A percentile compares a stretch with the other conserved stretches of the same genome.
Evolutionary conservation across 1,140 invertebrate species (phyloP).

Genomic region (Gonioctena quinquepunctata): DNA sequence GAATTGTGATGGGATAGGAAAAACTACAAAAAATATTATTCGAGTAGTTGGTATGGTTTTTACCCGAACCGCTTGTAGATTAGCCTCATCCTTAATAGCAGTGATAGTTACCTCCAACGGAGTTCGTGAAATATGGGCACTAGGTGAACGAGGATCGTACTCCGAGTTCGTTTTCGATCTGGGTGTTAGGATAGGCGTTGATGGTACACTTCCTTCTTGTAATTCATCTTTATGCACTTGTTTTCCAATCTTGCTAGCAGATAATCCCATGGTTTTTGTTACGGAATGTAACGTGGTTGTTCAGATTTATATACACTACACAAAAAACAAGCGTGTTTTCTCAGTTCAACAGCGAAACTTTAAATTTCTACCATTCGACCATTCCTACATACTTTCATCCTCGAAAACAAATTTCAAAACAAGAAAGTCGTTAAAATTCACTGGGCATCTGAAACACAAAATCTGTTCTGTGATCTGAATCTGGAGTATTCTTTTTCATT

Average conservation of each 20-base stretch:
- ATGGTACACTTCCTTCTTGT: slow-evolving; percentile 23
- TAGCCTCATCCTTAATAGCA: slow-evolving; percentile 3
- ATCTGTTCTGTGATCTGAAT: no score
- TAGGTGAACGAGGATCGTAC: slow-evolving; percentile 57
- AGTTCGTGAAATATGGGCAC: slow-evolving; percentile 54
- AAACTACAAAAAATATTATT: not conserved
- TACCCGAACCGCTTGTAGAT: not conserved
- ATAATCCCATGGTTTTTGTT: slow-evolving; percentile 14
- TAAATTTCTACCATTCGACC: no score
- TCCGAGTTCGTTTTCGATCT: slow-evolving; percentile 11
- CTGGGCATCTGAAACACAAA: no score
- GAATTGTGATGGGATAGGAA: slow-evolving; percentile 15
- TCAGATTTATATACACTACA: no score
- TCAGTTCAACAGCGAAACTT: no score
- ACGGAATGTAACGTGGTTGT: no score
- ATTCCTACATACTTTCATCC: no score
- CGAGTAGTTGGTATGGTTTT: no score
- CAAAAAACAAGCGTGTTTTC: no score
- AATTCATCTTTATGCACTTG: slow-evolving; percentile 7
- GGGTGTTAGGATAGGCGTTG: slow-evolving; percentile 38
- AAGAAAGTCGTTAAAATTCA: no score
- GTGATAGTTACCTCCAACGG: slow-evolving; percentile 51
- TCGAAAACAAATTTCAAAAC: no score
- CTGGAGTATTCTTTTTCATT: no score
- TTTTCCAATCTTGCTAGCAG: slow-evolving; percentile 20